Base-by-base conservation (phyloP, 2,888 invertebrate genomes). In the Melitaea athalia region DNA sequence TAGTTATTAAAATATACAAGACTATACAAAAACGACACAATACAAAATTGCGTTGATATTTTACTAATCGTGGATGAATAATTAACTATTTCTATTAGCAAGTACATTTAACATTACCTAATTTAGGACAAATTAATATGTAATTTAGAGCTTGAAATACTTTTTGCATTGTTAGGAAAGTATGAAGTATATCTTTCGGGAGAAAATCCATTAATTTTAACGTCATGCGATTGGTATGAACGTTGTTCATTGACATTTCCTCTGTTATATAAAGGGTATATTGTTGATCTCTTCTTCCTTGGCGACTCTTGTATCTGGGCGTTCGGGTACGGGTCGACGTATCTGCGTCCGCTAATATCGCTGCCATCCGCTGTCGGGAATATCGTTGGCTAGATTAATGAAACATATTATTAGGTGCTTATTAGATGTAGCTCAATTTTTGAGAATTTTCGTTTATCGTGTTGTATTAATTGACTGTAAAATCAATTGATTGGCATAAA, bases 281-380 rank as follows among this genome's bases (percentile, higher is more conserved):
- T 76, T 0, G 90, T 85, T 0, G 91, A 90, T 62, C 92, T 80
- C 78, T 91, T 92, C 82, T 85, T 90, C 61, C 92, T 84, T 6
- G 91, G 92, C 8, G 89, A 85, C 31, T 92, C 92, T 76, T 91
- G 92, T 83, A 92, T 85, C 75, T 89, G 91, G 74, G 89, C 88
- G 55, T 80, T 85, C n/a, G 92, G 91, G 75, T 91, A 92, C 0
- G 92, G 91, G 74, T 92, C 92, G 77, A 92, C 89, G 78, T 87
- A 92, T 67, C 92, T 85, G 65, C 91, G 78, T 73, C 86, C 85
- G 69, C 82, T 89, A 84, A 90, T 86, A 84, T 92, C 91, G 83
- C 78, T 90, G 85, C 88, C 89, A 85, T 92, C 91, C 87, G 86
- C 92, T 92, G 90, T 91, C 85, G 86, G 86, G 85, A 86, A 89